Percentiles rank a stretch among this genome's conserved stretches.
Conservation (phyloP, 2,888 invertebrate species). For the Doris montereyensis region DNA sequence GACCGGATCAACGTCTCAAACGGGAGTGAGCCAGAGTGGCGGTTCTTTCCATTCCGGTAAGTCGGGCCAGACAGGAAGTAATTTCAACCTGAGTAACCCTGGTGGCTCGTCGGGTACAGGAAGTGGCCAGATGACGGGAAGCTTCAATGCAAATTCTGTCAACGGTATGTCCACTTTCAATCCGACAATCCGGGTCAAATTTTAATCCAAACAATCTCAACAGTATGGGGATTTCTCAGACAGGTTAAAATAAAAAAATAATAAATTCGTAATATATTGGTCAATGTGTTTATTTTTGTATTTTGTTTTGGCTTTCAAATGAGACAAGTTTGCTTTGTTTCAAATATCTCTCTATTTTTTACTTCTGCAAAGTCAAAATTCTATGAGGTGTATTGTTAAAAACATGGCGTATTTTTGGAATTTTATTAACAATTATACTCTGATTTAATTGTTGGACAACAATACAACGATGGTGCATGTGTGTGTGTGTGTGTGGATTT, state of each 20-base stretch:
- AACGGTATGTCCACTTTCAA: background rate
- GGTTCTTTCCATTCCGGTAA: background rate
- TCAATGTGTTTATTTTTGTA: no score
- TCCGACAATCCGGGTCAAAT: background rate
- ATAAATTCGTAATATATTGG: no score
- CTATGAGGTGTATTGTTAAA: no score
- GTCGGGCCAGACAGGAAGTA: background rate
- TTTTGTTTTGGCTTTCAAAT: no score
- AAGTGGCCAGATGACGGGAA: background rate
- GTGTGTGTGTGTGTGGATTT: no score
- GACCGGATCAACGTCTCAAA: background rate
- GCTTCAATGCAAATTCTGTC: background rate
- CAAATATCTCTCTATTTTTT: no score
- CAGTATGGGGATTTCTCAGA: background rate
- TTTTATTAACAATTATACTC: no score
- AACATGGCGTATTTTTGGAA: no score
- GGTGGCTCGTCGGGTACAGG: background rate
- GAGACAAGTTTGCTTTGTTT: no score
- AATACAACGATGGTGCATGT: no score
- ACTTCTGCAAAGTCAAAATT: no score
- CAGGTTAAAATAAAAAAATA: conserved; percentile 15
- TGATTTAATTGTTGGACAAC: no score
- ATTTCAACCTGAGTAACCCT: background rate
- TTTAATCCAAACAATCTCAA: conserved; percentile 1
- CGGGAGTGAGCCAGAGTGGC: background rate